These are phyloP conservation scores for Pithecia hirsuta DNA, from an alignment of 2,797 vertebrate genomes.

Conservation along the genomic window DNA sequence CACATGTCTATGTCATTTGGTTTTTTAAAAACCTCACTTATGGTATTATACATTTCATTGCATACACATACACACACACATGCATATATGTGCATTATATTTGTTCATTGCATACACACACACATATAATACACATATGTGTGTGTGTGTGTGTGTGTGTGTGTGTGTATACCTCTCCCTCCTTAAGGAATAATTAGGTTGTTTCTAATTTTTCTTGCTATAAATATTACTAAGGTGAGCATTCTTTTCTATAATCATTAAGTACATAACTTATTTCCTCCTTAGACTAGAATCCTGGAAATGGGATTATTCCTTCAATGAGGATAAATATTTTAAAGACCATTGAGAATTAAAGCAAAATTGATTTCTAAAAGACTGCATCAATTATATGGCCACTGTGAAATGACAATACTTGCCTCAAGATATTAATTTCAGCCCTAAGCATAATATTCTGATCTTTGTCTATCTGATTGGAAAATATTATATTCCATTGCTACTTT, in stretches of 20 bases:
- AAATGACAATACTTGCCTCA: not conserved
- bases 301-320: not conserved
- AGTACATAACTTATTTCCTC: not conserved
- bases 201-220: not conserved
- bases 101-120: no score
- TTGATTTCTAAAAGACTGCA: not conserved
- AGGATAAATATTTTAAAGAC: conserved; percentile 20
- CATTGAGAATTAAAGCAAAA: not conserved
- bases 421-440: not conserved
- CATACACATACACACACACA: no score
- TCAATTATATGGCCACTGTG: not conserved
- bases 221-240: not conserved
- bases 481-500: not conserved
- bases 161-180: not conserved
- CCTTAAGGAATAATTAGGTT: not conserved
- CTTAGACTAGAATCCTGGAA: not conserved
- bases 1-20: not conserved
- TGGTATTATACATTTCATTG: not conserved
- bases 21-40: not conserved
- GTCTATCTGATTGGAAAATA: not conserved
- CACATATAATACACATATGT: no score
- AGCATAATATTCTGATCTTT: conserved; percentile 12
- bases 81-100: not conserved
- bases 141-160: not conserved
- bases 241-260: not conserved